Conservation (phyloP, 2,113 vertebrate genomes). For the Gorsachius goisagi region DNA sequence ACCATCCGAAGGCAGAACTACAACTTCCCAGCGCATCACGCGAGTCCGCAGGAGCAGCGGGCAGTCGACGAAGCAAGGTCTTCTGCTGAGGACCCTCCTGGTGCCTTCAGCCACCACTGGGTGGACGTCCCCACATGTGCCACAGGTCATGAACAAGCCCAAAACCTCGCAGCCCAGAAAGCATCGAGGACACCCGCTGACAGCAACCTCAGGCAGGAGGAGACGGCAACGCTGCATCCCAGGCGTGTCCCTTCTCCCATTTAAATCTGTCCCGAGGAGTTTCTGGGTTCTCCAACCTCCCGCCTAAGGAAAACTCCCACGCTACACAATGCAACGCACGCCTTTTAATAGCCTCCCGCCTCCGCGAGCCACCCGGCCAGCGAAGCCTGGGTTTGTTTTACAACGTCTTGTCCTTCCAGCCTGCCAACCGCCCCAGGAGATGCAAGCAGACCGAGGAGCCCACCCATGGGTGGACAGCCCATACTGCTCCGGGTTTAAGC, state of each 20-base stretch:
- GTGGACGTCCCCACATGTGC: fast-evolving
- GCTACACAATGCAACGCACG: neutral
- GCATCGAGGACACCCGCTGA: neutral
- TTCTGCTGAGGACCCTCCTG: neutral
- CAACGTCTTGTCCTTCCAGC: neutral
- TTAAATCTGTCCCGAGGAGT: neutral
- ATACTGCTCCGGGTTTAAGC: neutral
- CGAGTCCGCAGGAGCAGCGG: neutral
- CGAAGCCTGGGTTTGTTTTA: neutral
- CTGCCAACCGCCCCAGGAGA: neutral
- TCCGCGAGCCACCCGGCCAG: fast-evolving
- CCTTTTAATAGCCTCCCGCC: neutral
- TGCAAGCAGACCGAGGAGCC: neutral
- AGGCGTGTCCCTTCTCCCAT: neutral
- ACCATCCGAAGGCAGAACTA: neutral
- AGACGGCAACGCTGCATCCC: neutral
- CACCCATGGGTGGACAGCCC: neutral
- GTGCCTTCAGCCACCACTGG: neutral
- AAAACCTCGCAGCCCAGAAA: neutral
- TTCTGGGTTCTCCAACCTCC: neutral
- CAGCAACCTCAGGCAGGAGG: neutral
- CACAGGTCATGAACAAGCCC: neutral
- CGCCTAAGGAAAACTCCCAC: constrained; percentile 34
- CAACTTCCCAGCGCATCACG: neutral
- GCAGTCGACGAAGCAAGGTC: neutral